Conservation (phyloP, 92 coral and sea anemone species). For the Parazoanthus atlanticus region DNA sequence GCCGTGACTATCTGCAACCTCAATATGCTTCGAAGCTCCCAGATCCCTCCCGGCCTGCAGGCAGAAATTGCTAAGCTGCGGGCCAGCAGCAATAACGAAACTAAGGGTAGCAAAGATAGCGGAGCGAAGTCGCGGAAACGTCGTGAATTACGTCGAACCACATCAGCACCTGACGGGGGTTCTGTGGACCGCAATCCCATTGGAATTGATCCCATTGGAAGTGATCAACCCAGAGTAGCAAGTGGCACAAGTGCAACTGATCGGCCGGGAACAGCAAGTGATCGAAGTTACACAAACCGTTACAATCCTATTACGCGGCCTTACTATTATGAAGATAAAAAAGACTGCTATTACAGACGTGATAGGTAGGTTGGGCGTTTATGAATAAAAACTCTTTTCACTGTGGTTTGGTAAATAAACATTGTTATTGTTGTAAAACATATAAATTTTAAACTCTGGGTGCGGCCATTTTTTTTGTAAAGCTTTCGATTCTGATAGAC, state of each 20-base stretch:
- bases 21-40: conserved; percentile 28
- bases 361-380: neutral
- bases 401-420: neutral
- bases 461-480: too few species aligned
- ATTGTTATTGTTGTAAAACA: too few species aligned
- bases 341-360: neutral
- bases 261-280: neutral
- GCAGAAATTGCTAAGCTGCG: neutral
- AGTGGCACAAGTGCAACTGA: neutral
- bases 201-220: neutral
- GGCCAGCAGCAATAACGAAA: neutral
- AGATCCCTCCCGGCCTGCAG: conserved; percentile 15
- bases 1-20: conserved; percentile 28
- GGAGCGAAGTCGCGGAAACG: neutral
- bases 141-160: neutral
- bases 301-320: neutral
- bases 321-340: neutral
- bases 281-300: neutral
- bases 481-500: too few species aligned
- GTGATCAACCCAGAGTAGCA: neutral
- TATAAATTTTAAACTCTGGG: too few species aligned
- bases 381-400: neutral
- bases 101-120: neutral
- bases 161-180: neutral
- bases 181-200: neutral